Conservation (phyloP, 2,113 vertebrate species). For the Hypanus sabinus region DNA sequence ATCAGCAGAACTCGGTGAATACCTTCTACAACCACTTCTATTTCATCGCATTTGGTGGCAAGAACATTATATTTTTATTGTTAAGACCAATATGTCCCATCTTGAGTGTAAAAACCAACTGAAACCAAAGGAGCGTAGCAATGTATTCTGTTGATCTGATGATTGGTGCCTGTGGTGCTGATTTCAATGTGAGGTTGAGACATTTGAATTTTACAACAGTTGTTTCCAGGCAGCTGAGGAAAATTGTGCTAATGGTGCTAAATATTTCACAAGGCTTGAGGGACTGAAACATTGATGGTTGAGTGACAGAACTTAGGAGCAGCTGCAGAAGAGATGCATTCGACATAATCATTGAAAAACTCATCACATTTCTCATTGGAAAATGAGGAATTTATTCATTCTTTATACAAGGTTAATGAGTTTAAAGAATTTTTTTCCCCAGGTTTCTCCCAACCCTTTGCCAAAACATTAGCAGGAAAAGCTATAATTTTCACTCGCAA, state of each 20-base stretch:
- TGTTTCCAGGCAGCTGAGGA: not conserved
- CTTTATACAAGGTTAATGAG: not conserved
- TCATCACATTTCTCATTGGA: not conserved
- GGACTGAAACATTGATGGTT: not conserved
- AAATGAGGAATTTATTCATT: not conserved
- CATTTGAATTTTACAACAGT: not conserved
- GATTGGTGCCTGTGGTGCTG: not conserved
- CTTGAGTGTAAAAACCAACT: not conserved
- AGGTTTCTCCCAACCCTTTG: not conserved
- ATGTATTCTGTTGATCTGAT: not conserved
- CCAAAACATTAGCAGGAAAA: not conserved
- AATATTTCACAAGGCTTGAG: not conserved
- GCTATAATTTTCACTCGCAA: not conserved
- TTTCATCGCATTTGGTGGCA: not conserved
- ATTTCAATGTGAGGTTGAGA: not conserved
- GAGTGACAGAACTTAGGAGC: not conserved
- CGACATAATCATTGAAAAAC: no score
- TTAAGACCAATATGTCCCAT: not conserved
- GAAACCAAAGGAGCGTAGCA: not conserved
- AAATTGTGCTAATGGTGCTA: not conserved
- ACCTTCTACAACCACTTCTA: not conserved
- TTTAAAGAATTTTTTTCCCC: not conserved
- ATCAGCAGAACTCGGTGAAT: not conserved
- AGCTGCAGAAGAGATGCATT: not conserved
- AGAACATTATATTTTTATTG: not conserved